phyloP scores from a whole-genome alignment of 1,140 invertebrate genomes.

The Coenobita brevimanus region DNA sequence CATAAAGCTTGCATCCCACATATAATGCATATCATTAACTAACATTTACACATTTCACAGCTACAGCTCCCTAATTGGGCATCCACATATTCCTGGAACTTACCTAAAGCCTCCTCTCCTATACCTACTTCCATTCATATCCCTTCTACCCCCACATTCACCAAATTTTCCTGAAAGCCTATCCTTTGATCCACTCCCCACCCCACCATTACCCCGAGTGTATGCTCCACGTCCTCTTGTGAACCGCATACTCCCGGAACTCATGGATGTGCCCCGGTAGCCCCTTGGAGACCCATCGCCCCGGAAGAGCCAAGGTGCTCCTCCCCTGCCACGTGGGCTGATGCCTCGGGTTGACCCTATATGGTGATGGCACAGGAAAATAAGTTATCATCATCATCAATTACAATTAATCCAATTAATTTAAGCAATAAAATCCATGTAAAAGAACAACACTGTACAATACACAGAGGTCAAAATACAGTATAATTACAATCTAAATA shows the following conservation, averaged over 20 bases:
- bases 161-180: slow-evolving; percentile 49
- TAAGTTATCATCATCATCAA: too few relatives aligned
- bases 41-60: too few relatives aligned
- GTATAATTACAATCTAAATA: too few relatives aligned
- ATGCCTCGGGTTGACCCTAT: slow-evolving; percentile 40
- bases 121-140: slow-evolving; percentile 61
- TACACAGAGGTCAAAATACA: too few relatives aligned
- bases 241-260: slow-evolving; percentile 51
- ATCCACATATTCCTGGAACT: not conserved
- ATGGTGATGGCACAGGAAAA: not conserved
- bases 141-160: slow-evolving; percentile 55
- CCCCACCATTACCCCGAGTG: slow-evolving; percentile 38
- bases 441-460: too few relatives aligned
- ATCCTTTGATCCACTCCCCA: slow-evolving; percentile 33
- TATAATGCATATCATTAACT: too few relatives aligned
- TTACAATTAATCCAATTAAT: too few relatives aligned
- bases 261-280: slow-evolving; percentile 31
- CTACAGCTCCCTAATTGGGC: too few relatives aligned
- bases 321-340: slow-evolving; percentile 56
- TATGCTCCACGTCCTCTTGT: slow-evolving; percentile 47
- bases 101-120: slow-evolving; percentile 61
- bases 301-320: slow-evolving; percentile 58
- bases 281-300: slow-evolving; percentile 59
- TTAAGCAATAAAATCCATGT: too few relatives aligned
- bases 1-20: too few relatives aligned